A percentile compares a stretch with the other conserved stretches of the same genome.
These are phyloP conservation scores for Eristalis tenax DNA, from an alignment of 2,888 invertebrate species.

Conservation along the genomic window DNA sequence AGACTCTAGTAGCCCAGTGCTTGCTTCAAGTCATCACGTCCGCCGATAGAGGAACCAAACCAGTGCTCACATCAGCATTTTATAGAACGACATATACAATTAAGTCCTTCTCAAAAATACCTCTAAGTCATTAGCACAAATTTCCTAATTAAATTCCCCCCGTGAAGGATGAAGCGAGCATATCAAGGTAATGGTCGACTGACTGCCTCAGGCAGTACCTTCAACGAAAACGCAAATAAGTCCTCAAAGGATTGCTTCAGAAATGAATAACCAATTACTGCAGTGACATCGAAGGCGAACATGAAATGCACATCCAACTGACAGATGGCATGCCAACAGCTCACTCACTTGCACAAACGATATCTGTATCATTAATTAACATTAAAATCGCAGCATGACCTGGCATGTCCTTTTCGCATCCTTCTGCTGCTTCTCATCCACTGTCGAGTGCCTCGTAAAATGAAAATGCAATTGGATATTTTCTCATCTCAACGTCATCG, in stretches of 20 bases:
- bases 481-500: not conserved
- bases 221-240: not conserved
- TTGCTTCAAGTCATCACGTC: no score
- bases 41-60: no score
- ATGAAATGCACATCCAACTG: not conserved
- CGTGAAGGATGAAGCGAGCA: no score
- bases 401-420: constrained; percentile 21
- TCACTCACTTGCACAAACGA: constrained; percentile 2
- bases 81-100: no score
- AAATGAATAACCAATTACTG: not conserved
- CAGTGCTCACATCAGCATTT: no score
- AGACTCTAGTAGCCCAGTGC: no score
- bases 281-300: not conserved
- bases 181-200: no score
- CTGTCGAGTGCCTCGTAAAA: constrained; percentile 15
- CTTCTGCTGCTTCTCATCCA: constrained; percentile 5
- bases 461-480: constrained; percentile 60
- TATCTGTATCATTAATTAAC: constrained; percentile 52
- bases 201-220: not conserved
- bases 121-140: no score
- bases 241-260: not conserved
- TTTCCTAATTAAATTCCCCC: no score
- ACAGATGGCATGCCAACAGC: not conserved
- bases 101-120: no score
- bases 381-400: constrained; percentile 50